These are phyloP conservation scores for Pangasius krempfi DNA, from an alignment of 2,797 vertebrate genomes.

Conservation along the genomic window DNA sequence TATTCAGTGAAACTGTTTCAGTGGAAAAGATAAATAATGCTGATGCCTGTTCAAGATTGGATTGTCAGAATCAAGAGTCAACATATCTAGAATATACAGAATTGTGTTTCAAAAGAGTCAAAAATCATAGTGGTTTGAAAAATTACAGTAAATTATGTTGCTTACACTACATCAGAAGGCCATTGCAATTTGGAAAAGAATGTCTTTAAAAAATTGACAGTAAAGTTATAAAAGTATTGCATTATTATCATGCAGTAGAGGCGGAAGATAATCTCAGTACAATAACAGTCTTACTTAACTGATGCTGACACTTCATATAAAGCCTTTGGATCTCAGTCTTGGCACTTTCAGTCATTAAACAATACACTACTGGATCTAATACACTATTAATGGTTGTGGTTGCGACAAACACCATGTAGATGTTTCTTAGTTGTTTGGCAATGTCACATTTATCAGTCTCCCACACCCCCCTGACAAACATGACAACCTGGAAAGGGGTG, in stretches of 20 bases:
- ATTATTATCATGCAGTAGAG: background rate
- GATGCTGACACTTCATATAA: background rate
- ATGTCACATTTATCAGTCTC: conserved; percentile 50
- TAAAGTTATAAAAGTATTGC: background rate
- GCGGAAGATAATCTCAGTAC: background rate
- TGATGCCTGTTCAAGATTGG: background rate
- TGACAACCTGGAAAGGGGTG: conserved; percentile 63
- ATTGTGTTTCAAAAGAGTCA: background rate
- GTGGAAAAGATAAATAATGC: background rate
- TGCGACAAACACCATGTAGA: conserved; percentile 63
- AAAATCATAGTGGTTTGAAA: background rate
- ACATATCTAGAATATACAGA: background rate
- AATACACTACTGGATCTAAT: conserved; percentile 67
- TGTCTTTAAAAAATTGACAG: background rate
- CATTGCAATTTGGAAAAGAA: background rate
- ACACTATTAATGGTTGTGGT: conserved; percentile 66
- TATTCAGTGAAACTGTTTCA: background rate
- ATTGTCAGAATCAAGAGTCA: background rate
- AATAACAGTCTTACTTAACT: conserved; percentile 14
- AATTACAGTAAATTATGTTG: background rate
- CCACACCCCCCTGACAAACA: conserved; percentile 61
- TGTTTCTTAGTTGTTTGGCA: conserved; percentile 42
- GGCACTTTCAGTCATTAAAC: conserved; percentile 62
- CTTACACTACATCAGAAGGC: background rate
- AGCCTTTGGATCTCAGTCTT: conserved; percentile 54